Percentiles rank a stretch among this genome's conserved stretches.
Evolutionary conservation across 1,140 invertebrate genomes (phyloP).

Genomic region (Dolichoris vasculosae): DNA sequence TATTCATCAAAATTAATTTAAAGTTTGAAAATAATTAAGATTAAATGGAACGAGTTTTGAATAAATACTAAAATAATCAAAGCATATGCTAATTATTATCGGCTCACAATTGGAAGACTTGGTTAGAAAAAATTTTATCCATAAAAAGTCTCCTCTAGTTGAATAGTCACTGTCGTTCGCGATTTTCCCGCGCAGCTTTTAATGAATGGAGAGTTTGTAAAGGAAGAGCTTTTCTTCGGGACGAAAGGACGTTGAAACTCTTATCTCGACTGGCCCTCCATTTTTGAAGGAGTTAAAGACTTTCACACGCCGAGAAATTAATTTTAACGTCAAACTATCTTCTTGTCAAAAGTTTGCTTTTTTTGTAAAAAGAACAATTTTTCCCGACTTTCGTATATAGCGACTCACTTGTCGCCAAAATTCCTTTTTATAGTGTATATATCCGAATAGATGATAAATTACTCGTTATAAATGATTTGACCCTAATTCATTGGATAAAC

Average conservation of each 20-base stretch:
- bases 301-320: conserved; percentile 11
- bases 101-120: neutral
- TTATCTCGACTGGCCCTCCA: neutral
- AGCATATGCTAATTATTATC: neutral
- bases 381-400: neutral
- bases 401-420: neutral
- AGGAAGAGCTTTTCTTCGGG: too few species aligned
- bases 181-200: neutral
- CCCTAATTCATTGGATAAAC: neutral
- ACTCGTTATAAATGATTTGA: neutral
- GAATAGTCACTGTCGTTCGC: neutral
- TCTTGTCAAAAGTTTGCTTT: neutral
- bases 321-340: neutral
- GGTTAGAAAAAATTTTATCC: neutral
- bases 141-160: neutral
- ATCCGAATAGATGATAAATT: neutral
- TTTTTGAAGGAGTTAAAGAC: neutral
- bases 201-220: neutral
- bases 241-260: neutral
- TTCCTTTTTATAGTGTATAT: neutral
- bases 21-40: neutral
- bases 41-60: neutral
- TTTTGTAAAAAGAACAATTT: neutral
- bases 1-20: too few species aligned
- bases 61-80: neutral